Evolutionary conservation across 2,113 vertebrate genomes (phyloP).

Genomic region (Cebus imitator): DNA sequence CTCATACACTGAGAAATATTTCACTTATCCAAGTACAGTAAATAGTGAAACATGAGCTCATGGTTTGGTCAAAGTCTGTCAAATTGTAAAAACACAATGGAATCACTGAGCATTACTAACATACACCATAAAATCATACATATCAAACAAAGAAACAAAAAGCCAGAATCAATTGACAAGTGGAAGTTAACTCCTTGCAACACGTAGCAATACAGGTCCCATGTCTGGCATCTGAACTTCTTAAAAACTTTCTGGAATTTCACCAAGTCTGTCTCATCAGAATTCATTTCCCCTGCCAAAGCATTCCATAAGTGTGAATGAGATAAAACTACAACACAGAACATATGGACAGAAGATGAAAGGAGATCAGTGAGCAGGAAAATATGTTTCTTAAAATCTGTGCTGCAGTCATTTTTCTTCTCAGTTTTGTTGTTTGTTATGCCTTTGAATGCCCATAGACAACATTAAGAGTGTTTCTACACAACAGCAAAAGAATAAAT

Average conservation of each 20-base stretch:
- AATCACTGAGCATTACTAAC: conserved; percentile 21
- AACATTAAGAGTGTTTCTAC: conserved; percentile 66
- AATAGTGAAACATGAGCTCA: not conserved
- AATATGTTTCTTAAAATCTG: conserved; percentile 78
- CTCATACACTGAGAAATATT: not conserved
- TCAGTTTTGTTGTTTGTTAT: conserved; percentile 77
- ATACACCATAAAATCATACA: not conserved
- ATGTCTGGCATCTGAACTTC: conserved; percentile 55
- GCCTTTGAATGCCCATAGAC: conserved; percentile 57
- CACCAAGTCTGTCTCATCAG: not conserved
- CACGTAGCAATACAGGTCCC: not conserved
- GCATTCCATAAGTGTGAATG: conserved; percentile 24
- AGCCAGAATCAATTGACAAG: not conserved
- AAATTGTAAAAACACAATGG: not conserved
- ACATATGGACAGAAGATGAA: conserved; percentile 50
- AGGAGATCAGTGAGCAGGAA: conserved; percentile 71
- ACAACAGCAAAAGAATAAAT: conserved; percentile 59
- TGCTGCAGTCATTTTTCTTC: conserved; percentile 73
- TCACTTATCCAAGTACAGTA: not conserved
- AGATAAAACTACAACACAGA: conserved; percentile 70
- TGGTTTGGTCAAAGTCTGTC: not conserved
- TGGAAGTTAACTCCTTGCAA: conserved; percentile 10
- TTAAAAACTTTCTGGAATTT: conserved; percentile 24
- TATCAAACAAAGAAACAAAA: conserved; percentile 42
- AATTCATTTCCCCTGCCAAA: conserved; percentile 52